Evolutionary conservation across 2,888 invertebrate species (phyloP), one percentile per base, ranked within the genome.

Genomic region (Mythimna ferrago): DNA sequence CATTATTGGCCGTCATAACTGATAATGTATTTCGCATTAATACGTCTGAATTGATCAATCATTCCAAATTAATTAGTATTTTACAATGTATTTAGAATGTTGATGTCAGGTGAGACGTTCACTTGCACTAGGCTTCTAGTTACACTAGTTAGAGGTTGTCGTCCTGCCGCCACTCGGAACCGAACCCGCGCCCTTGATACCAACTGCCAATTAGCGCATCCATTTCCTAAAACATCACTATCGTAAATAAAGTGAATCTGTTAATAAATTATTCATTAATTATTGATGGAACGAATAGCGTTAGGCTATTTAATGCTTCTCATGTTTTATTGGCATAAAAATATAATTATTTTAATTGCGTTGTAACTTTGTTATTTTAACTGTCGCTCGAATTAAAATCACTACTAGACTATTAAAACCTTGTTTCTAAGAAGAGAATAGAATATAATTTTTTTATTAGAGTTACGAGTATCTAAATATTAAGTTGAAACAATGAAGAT

Each of bases 181-280:
- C n/a, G 38, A 19, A n/a, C 21, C 44, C 16, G 16, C 51, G 54
- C 44, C 44, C 66, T 79, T 76, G 63, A 57, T 69, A 56, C 35
- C 14, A 54, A 66, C 62, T 58, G 35, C 48, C 65, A 79, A 58
- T 80, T 80, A 80, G 48, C 38, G 48, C 76, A 66, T 51, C 48
- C 11, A 57, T 44, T 62, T 62, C 48, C 21, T 56, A 14, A 66
- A 10, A 14, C 21, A 61, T 21, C 3, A 11, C 6, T 60, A 41
- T 32, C 44, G 32, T 63, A 66, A 80, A 77, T 57, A 57, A 75
- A 3, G 10, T 21, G 19, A 71, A 32, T 35, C 21, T 6, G 4
- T 61, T 21, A n/a, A 61, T 54, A n/a, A 54, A 61, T 56, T 21
- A 78, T 56, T 51, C n/a, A 38, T 58, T 6, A 21, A 69, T 53